A percentile compares a stretch with the other conserved stretches of the same genome.
Conservation (phyloP, 2,113 vertebrate genomes). For the Gobius niger region DNA sequence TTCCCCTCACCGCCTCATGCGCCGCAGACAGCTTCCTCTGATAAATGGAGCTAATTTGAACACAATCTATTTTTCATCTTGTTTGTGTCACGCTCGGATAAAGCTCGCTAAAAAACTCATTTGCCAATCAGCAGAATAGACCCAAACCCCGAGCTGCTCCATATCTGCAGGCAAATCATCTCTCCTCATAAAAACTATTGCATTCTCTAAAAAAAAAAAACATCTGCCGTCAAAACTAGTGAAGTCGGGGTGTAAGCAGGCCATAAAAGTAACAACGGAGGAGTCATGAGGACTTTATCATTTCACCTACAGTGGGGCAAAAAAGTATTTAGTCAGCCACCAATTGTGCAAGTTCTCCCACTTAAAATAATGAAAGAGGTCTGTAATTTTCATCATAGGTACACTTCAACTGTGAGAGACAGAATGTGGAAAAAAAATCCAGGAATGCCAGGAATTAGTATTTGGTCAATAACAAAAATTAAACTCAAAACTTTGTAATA, state of each 20-base stretch:
- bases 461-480: too few relatives aligned
- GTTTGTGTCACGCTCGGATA: conserved; percentile 6
- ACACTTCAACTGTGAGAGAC: too few relatives aligned
- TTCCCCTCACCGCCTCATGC: neutral
- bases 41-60: conserved; percentile 25
- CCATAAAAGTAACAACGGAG: too few relatives aligned
- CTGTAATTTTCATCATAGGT: too few relatives aligned
- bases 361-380: too few relatives aligned
- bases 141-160: conserved; percentile 1
- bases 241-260: neutral
- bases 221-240: neutral
- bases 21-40: conserved; percentile 21
- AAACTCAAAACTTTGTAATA: too few relatives aligned
- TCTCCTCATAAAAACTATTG: neutral
- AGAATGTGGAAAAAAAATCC: too few relatives aligned
- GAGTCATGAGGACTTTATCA: too few relatives aligned
- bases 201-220: neutral
- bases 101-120: conserved; percentile 7
- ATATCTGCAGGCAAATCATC: neutral
- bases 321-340: too few relatives aligned
- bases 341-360: too few relatives aligned
- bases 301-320: too few relatives aligned
- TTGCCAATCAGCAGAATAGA: conserved; percentile 18
- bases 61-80: conserved; percentile 17
- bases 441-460: too few relatives aligned